Base-by-base conservation (phyloP, 2,113 vertebrate species). In the Bambusicola thoracicus region DNA sequence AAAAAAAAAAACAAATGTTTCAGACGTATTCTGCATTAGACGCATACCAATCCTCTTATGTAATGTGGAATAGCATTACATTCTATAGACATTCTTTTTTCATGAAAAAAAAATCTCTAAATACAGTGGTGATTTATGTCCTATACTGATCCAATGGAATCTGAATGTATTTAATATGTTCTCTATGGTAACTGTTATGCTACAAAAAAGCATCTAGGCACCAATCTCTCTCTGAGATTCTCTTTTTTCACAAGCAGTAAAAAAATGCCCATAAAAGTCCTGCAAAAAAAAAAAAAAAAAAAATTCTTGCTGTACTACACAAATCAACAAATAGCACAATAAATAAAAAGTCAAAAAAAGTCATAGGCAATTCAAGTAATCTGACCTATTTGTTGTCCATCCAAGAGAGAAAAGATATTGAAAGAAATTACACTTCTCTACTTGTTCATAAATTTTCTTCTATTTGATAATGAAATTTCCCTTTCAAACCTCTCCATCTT, bases 321-420 rank as follows among this genome's bases (percentile, higher is more conserved):
- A 83, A 77, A 44, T 12, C 53, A 51, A 34, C 2, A 82, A 67
- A 53, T 2, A 51, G 21, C 11, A 58, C 6, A 34, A 11, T 7
- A 55, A 19, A 56, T 32, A 38, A 22, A 34, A 58, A 24, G 13
- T 17, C 29, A 25, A 21, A 49, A 40, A 29, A 67, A 67, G 40
- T 25, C 56, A 62, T 8, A 66, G n/a, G 21, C 18, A 70, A 84
- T 58, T 49, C 21, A 58, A 36, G 3, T 55, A 78, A 85, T 43
- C 69, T 69, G 34, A 85, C 63, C 11, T 81, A 78, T 86, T 29
- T 80, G 48, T 38, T 53, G 55, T 59, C 19, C 66, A 17, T 70
- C 75, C 63, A 80, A 32, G 66, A 69, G 91, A 95, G 72, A 22
- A 70, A 75, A 92, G 32, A 69, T 18, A 13, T 75, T 59, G 13